Evolutionary conservation across 2,888 invertebrate species (phyloP).

Genomic region (Drosophila parthenogenetica): DNA sequence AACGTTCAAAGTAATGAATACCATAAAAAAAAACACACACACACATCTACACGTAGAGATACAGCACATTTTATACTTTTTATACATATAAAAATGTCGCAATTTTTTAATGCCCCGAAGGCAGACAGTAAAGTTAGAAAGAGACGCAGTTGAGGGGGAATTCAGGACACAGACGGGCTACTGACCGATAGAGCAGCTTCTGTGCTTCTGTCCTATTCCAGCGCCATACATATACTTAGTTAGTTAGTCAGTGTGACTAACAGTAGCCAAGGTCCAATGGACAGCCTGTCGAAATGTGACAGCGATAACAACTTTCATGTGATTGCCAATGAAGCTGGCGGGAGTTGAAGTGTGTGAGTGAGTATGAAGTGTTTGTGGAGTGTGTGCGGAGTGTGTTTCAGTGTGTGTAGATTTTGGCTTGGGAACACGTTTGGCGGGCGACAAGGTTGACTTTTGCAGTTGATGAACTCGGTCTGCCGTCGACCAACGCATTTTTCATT

Average conservation of each 20-base stretch:
- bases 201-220: conserved; percentile 26
- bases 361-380: not conserved
- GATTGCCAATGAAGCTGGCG: conserved; percentile 12
- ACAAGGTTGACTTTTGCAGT: conserved; percentile 68
- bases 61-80: conserved; percentile 17
- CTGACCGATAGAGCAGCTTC: conserved; percentile 58
- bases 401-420: not conserved
- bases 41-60: conserved; percentile 9
- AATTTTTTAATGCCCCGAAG: conserved; percentile 43
- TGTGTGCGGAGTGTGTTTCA: too few relatives aligned
- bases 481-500: conserved; percentile 74
- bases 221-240: conserved; percentile 11
- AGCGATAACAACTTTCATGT: conserved; percentile 66
- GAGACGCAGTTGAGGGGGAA: not conserved
- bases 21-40: conserved; percentile 51
- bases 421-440: conserved; percentile 60
- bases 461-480: conserved; percentile 68
- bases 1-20: conserved; percentile 60
- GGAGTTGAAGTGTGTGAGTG: not conserved
- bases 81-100: conserved; percentile 34
- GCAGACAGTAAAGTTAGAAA: conserved; percentile 5
- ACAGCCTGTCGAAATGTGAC: conserved; percentile 56
- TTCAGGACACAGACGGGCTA: conserved; percentile 28
- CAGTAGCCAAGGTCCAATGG: conserved; percentile 48
- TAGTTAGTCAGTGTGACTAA: conserved; percentile 35